phyloP scores from a whole-genome alignment of 2,113 vertebrate species.

The Petaurus breviceps region DNA sequence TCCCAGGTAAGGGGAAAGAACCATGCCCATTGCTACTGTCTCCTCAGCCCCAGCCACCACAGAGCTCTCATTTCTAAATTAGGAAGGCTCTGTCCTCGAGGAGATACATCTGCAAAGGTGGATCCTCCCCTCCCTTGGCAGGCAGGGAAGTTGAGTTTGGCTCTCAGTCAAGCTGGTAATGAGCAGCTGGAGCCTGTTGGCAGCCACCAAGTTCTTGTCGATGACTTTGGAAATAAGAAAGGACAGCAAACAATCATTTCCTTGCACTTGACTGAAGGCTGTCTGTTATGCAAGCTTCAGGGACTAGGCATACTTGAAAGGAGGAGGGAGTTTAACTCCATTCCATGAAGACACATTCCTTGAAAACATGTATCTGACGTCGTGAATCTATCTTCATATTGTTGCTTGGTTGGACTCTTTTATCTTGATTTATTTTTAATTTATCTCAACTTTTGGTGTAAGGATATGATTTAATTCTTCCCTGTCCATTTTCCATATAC shows the following conservation, averaged over 20 bases:
- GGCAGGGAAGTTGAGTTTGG: background rate
- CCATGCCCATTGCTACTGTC: background rate
- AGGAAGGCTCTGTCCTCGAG: background rate
- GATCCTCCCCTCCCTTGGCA: constrained; percentile 15
- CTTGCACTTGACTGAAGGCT: constrained; percentile 53
- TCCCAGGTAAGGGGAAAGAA: background rate
- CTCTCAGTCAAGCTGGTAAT: constrained; percentile 60
- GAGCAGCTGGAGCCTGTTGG: constrained; percentile 66
- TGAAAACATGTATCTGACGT: background rate
- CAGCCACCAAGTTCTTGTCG: constrained; percentile 57
- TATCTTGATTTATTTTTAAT: background rate
- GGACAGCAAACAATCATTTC: constrained; percentile 61
- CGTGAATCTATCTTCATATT: background rate
- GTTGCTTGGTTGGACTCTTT: background rate
- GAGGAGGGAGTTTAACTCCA: background rate
- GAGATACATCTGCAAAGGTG: constrained; percentile 45
- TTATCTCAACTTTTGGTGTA: background rate
- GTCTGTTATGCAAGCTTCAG: background rate
- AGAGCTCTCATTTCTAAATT: background rate
- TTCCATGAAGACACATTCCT: background rate
- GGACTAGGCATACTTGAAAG: background rate
- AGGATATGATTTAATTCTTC: background rate
- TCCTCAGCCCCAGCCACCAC: too few relatives aligned
- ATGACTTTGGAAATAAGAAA: constrained; percentile 70
- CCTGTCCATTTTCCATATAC: background rate